Conservation (phyloP, 2,888 invertebrate species). For the Lobophora halterata region DNA sequence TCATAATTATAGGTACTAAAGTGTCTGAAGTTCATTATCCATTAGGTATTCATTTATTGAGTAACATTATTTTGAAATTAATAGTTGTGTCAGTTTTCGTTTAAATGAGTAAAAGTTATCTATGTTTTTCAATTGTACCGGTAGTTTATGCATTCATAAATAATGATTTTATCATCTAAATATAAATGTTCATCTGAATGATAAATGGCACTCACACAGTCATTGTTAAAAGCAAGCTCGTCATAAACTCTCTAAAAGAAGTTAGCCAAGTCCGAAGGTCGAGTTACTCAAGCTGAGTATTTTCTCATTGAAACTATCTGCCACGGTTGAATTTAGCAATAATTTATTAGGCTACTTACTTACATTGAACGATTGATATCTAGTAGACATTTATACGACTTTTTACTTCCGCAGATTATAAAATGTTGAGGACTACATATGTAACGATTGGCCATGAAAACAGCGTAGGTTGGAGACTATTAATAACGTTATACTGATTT, state of each 20-base stretch:
- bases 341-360: conserved; percentile 11
- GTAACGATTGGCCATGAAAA: conserved; percentile 8
- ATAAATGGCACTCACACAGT: not conserved
- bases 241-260: conserved; percentile 22
- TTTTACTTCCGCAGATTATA: conserved; percentile 16
- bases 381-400: conserved; percentile 5
- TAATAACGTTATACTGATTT: not conserved
- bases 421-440: conserved; percentile 6
- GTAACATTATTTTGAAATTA: no score
- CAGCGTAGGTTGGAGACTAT: not conserved
- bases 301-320: conserved; percentile 46
- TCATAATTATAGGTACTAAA: no score
- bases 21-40: no score
- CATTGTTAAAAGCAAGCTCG: conserved; percentile 5
- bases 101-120: no score
- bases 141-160: no score
- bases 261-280: conserved; percentile 45
- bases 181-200: no score
- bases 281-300: conserved; percentile 42
- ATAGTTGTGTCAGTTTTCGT: no score
- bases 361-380: conserved; percentile 6
- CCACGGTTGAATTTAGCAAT: conserved; percentile 35
- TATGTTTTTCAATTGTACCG: no score
- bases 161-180: no score
- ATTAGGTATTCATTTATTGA: no score